phyloP scores from a whole-genome alignment of 2,888 invertebrate genomes.

The Macrophya alboannulata region DNA sequence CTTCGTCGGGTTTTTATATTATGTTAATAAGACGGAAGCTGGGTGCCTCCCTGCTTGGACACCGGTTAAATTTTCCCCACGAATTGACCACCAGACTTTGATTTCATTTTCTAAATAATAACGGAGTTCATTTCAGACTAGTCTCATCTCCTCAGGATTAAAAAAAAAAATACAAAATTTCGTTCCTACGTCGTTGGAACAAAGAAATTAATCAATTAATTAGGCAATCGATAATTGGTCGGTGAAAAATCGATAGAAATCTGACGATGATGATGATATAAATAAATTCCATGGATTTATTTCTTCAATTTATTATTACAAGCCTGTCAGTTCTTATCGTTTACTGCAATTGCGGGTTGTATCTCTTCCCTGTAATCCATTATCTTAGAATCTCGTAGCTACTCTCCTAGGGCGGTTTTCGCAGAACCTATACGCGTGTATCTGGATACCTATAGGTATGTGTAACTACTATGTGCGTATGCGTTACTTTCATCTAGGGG shows the following conservation, averaged over 20 bases:
- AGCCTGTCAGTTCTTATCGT: background rate
- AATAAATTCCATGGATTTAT: background rate
- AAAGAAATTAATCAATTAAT: background rate
- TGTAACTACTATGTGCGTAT: background rate
- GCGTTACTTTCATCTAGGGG: background rate
- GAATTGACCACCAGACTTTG: background rate
- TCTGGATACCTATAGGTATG: background rate
- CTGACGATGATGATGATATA: background rate
- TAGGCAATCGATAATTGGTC: background rate
- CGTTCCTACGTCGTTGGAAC: background rate
- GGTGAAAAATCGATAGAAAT: background rate
- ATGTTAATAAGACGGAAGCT: conserved; percentile 41
- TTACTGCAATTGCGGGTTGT: conserved; percentile 25
- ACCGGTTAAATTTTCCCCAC: background rate
- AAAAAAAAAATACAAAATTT: too few relatives aligned
- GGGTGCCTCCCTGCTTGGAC: background rate
- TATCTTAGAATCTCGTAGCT: conserved; percentile 4
- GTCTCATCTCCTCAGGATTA: background rate
- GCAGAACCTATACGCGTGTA: background rate
- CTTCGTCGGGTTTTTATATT: conserved; percentile 56
- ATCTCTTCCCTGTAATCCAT: conserved; percentile 28
- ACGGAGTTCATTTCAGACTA: background rate
- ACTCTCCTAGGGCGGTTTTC: background rate
- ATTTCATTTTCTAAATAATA: background rate
- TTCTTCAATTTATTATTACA: background rate